Base-by-base conservation (phyloP, 1,140 invertebrate species). In the Drosophila auraria region DNA sequence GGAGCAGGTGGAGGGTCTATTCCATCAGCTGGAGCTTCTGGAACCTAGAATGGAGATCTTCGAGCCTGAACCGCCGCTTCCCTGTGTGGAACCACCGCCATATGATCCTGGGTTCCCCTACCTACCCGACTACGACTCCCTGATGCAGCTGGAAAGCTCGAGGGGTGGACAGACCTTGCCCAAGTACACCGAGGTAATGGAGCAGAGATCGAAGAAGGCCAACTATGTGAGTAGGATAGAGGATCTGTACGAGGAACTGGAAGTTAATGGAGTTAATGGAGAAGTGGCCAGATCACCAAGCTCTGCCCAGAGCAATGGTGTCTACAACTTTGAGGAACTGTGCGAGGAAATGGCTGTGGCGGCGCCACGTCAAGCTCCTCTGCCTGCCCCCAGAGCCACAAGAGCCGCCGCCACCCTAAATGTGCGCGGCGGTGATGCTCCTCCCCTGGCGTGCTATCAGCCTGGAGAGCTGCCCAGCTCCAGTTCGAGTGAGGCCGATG, bases 121-220 rank as follows among this genome's bases (percentile, higher is more conserved):
- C 51, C 58, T 90, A 15, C 86, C 86, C 20, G 86, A 90, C 65
- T 90, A 90, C 45, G 87, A 90, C 8, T 77, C 79, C n/a, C 59
- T 90, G 7, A 90, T 90, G 87, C 75, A 77, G 51, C 30, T 80
- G 53, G 86, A 89, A 1, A 63, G 9, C n/a, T 33, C 50, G 1
- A 74, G 69, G 44, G 17, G n/a, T 14, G 45, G 70, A 1, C 56
- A 53, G 8, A 82, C 44, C 23, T 44, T 90, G 60, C 86, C 86
- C 17, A 86, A 91, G 0, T 90, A 90, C 27, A 74, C 64, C 0
- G 87, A 90, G 44, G 86, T 74, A 6, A 68, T 86, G 27, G 27
- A 71, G 30, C 38, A 47, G 58, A 62, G 44, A 25, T 71, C 68
- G 0, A 69, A 69, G 14, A 51, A 75, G 20, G 23, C 54, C 4